These are phyloP conservation scores for Ivindomyrus marchei DNA, from an alignment of 2,113 vertebrate genomes.

Conservation along the genomic window DNA sequence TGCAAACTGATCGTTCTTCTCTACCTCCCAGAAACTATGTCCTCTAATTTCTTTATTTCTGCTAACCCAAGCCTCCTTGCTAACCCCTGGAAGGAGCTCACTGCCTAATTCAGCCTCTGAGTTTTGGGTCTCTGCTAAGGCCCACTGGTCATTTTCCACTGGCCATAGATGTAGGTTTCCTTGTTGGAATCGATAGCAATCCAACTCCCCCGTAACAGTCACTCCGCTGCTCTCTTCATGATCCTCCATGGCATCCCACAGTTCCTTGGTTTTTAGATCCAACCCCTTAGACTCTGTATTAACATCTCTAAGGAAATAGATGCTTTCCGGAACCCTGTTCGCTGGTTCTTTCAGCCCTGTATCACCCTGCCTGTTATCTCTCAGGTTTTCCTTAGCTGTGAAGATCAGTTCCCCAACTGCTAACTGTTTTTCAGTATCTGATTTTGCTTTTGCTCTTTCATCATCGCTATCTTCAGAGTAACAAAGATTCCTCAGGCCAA, in stretches of 20 bases:
- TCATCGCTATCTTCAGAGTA: conserved; percentile 42
- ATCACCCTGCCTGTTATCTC: conserved; percentile 28
- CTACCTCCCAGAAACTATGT: conserved; percentile 55
- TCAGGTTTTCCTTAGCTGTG: conserved; percentile 42
- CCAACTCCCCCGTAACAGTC: conserved; percentile 47
- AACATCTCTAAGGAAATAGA: conserved; percentile 20
- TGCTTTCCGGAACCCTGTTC: neutral
- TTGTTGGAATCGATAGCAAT: conserved; percentile 50
- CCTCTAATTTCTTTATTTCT: conserved; percentile 46
- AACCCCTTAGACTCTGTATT: conserved; percentile 38
- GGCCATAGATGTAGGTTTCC: conserved; percentile 52
- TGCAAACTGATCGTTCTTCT: conserved; percentile 64
- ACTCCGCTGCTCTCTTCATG: conserved; percentile 31
- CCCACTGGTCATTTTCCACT: conserved; percentile 64
- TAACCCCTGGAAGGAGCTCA: conserved; percentile 53
- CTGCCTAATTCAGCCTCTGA: conserved; percentile 48
- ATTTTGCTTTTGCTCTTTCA: conserved; percentile 26
- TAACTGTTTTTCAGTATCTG: conserved; percentile 47
- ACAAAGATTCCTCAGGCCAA: conserved; percentile 53
- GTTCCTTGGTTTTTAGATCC: conserved; percentile 45
- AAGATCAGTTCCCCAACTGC: conserved; percentile 49
- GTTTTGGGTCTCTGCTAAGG: conserved; percentile 50
- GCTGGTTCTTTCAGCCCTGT: neutral
- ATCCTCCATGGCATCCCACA: conserved; percentile 49
- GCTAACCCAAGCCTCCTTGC: conserved; percentile 46